Base-by-base conservation (phyloP, 2,888 invertebrate species). In the Cataglyphis cursor region DNA sequence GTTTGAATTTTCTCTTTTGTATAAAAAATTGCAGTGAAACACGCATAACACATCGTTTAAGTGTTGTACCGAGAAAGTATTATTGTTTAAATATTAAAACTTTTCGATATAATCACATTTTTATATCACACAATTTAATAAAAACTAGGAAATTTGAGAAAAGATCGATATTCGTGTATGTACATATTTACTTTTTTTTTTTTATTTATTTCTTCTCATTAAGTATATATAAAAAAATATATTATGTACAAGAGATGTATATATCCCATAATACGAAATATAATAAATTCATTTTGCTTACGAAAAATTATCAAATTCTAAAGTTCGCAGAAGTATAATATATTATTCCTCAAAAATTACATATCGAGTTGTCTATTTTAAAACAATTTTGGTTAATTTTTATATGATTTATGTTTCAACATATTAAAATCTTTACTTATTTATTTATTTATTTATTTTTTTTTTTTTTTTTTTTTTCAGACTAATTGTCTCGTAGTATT, bases 221-320 rank as follows among this genome's bases (percentile, higher is more conserved):
- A 41, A 72, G 18, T 48, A 31, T 74, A 62, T 62, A 74, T 61
- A 74, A 74, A 73, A 73, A 74, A 38, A 51, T 61, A 74, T 73
- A 59, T 31, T 38, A 57, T 41, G 12, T 74, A 74, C 5, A 15
- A 18, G n/a, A 48, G 48, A 51, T 62, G n/a, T 51, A 62, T 10
- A 75, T 15, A 65, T 51, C 0, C 9, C 54, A 9, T 54, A 12
- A 65, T 35, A 64, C 21, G n/a, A 75, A 75, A 75, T 51, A 74
- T 8, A 48, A 64, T 8, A 35, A 62, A 9, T 24, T 28, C 41
- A 35, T 10, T 70, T 35, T 35, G 21, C 59, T 74, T 44, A 62
- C n/a, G 8, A n/a, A 44, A 61, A 21, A 74, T 74, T 28, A 12
- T 61, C 31, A 74, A 61, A 62, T 18, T 0, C 31, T 72, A 57